Evolutionary conservation across 2,797 vertebrate species (phyloP), one percentile per base, ranked within the genome.

Genomic region (Amazona ochrocephala): DNA sequence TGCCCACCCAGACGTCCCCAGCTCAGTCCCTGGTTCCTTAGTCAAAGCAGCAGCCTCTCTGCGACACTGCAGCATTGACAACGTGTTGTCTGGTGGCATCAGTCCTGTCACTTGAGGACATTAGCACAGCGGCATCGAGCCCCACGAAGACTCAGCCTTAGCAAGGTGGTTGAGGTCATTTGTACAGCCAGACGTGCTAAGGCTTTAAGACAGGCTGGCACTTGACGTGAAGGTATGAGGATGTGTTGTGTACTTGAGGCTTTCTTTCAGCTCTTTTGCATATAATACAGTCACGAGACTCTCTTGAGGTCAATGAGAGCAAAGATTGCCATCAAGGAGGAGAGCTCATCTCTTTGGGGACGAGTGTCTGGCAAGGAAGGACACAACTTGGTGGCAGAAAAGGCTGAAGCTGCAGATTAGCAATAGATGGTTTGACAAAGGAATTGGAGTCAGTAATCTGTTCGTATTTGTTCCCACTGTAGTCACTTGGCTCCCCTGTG

Each of bases 331-430:
- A 3, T 93, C 41, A 70, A 77, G 68, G 86, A 80, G 62, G 39
- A 81, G 37, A 85, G 45, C 60, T 93, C 44, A 60, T 65, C 79
- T 77, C 73, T 71, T 1, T 61, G 76, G 65, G 74, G 51, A 24
- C 48, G 51, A 62, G 22, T 3, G 0, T 0, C 0, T 42, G 60
- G 23, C 58, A 70, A 76, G n/a, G 41, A 58, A 95, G 90, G 94
- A 92, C 90, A 84, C 86, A 95, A 51, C 18, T 81, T 89, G 53
- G 53, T 85, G 91, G 74, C 81, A 94, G 50, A 85, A 78, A 50
- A 76, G 89, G 80, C 45, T 91, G 87, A 96, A 91, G 65, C 70
- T 87, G 53, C 96, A 95, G 82, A 82, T 95, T 87, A 94, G 84
- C 77, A 61, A 64, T 94, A 86, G 80, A 81, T 76, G 51, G 88